These are phyloP conservation scores for Smittia aterrima DNA, from an alignment of 2,888 invertebrate genomes.

Conservation along the genomic window DNA sequence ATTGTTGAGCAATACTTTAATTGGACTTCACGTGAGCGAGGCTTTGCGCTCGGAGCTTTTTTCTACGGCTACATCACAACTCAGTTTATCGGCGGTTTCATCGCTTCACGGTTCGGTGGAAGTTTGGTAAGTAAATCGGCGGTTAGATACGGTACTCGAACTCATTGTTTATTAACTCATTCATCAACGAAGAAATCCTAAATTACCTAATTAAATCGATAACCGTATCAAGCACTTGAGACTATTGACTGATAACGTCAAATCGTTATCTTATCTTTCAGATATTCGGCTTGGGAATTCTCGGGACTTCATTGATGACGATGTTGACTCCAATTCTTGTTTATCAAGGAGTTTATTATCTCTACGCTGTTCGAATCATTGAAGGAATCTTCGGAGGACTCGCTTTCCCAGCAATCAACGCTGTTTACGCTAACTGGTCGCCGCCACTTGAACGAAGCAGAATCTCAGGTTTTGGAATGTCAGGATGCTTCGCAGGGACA, in stretches of 20 bases:
- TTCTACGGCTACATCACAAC: slow-evolving; percentile 87
- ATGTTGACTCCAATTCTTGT: slow-evolving; percentile 77
- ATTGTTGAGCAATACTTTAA: slow-evolving; percentile 69
- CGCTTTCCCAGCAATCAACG: slow-evolving; percentile 50
- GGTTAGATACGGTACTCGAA: not conserved
- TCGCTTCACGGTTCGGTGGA: slow-evolving; percentile 81
- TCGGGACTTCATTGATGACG: slow-evolving; percentile 74
- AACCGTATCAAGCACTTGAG: not conserved
- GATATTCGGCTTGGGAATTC: slow-evolving; percentile 76
- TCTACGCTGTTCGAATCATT: slow-evolving; percentile 70
- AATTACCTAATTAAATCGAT: slow-evolving; percentile 5
- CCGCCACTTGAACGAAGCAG: slow-evolving; percentile 69
- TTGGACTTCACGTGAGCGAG: slow-evolving; percentile 76
- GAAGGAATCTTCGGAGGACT: slow-evolving; percentile 68
- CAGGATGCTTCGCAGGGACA: slow-evolving; percentile 82
- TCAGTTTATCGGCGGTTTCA: slow-evolving; percentile 78
- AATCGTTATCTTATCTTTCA: slow-evolving; percentile 48
- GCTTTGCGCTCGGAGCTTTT: slow-evolving; percentile 78
- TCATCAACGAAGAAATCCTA: not conserved
- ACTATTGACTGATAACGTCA: not conserved
- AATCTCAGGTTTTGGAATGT: slow-evolving; percentile 70
- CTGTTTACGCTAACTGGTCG: slow-evolving; percentile 75
- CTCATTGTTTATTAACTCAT: not conserved
- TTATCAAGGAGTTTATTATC: slow-evolving; percentile 64
- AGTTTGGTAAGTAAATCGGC: slow-evolving; percentile 57